Evolutionary conservation across 1,140 invertebrate genomes (phyloP).

Genomic region (Episyrphus balteatus): DNA sequence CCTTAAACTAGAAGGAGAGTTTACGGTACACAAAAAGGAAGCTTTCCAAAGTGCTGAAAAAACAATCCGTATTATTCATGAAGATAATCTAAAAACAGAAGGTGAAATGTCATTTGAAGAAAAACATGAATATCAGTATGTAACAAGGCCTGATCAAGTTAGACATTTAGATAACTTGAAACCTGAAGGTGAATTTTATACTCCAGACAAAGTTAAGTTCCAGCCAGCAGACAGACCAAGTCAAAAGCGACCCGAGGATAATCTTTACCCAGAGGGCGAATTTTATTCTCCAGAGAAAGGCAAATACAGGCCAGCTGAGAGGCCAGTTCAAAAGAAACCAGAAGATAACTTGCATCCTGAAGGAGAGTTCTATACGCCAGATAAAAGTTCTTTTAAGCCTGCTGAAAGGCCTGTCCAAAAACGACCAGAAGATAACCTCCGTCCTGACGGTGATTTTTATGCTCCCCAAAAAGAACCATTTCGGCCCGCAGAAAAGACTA

Average conservation of each 20-base stretch:
- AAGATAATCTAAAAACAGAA: conserved; percentile 45
- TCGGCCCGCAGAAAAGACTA: conserved; percentile 37
- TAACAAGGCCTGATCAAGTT: conserved; percentile 34
- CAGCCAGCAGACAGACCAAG: conserved; percentile 37
- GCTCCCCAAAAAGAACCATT: conserved; percentile 36
- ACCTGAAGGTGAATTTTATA: conserved; percentile 44
- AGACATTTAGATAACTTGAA: conserved; percentile 44
- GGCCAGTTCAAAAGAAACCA: conserved; percentile 38
- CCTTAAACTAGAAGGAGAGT: conserved; percentile 44
- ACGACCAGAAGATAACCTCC: conserved; percentile 47
- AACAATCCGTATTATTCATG: conserved; percentile 36
- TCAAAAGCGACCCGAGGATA: conserved; percentile 37
- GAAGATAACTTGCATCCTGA: conserved; percentile 46
- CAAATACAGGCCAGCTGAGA: conserved; percentile 39
- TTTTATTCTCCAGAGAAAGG: conserved; percentile 41
- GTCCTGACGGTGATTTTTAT: conserved; percentile 45
- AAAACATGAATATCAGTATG: conserved; percentile 34
- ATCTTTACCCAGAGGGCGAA: conserved; percentile 43
- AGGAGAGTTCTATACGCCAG: conserved; percentile 49
- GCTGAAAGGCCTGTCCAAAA: conserved; percentile 44
- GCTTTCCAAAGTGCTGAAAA: conserved; percentile 41
- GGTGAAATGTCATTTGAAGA: conserved; percentile 45
- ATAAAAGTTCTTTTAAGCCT: conserved; percentile 36
- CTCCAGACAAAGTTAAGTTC: conserved; percentile 32
- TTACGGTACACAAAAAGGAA: conserved; percentile 46